Evolutionary conservation across 2,888 invertebrate species (phyloP), one percentile per base, ranked within the genome.

Genomic region (Allygus modestus): DNA sequence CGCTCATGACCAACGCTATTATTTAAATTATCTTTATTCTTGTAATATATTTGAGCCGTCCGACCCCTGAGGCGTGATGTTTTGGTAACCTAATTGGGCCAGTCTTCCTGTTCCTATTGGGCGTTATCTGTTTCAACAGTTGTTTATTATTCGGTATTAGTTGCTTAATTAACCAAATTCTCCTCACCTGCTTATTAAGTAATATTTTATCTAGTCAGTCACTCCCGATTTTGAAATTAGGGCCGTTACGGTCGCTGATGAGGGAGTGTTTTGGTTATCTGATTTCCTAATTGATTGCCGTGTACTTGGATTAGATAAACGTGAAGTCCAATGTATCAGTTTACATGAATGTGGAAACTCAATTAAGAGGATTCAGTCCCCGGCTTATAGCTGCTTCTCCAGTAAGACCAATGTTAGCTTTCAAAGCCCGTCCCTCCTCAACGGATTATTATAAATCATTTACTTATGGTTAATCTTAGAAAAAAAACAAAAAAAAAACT

Each of bases 101-200:
- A 11, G 1, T 4, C 65, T 65, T 65, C 65, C 65, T 65, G 28
- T 31, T 58, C 17, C 58, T 23, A 4, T 4, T 28, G 2, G 15
- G 12, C 31, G 5, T 65, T 65, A 65, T 65, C 65, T 28, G 26
- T 28, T 65, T 65, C 65, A 28, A 31, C 65, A 28, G 28, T 65
- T 15, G 65, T 31, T 5, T 65, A 65, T 65, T 65, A 65, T 65
- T 28, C 65, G 15, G 65, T 65, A 65, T 65, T 65, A 65, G 65
- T 65, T 65, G 65, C 65, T 65, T 65, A 65, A 65, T 65, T 65
- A 65, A 28, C 65, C 65, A 65, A 65, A 65, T 65, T 65, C 65
- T 28, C 65, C 28, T 65, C 65, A 65, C 65, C 65, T 65, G 65
- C 65, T 65, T 65, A 65, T 65, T 65, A 65, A 65, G 65, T 65